A percentile compares a stretch with the other conserved stretches of the same genome.
phyloP scores from a whole-genome alignment of 1,140 invertebrate species.

The Megathymus violae region DNA sequence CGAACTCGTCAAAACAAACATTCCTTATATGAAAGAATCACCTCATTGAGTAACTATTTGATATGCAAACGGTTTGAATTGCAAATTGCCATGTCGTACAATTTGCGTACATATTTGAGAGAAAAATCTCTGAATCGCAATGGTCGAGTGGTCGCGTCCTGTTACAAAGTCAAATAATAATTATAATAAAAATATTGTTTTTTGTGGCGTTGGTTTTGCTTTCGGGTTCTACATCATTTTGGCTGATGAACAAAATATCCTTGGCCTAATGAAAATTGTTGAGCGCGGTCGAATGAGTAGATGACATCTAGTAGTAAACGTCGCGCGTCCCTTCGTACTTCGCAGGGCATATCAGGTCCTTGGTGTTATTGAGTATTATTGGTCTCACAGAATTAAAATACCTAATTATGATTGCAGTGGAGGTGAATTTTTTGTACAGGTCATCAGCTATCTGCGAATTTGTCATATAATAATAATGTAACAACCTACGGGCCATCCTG shows the following conservation, averaged over 20 bases:
- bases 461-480: background rate
- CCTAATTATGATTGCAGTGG: no score
- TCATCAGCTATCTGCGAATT: no score
- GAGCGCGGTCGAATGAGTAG: no score
- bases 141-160: background rate
- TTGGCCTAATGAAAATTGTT: no score
- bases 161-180: slow-evolving; percentile 1
- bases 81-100: slow-evolving; percentile 21
- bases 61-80: slow-evolving; percentile 22
- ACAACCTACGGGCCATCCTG: no score
- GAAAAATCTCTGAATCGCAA: slow-evolving; percentile 2
- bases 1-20: background rate
- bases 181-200: background rate
- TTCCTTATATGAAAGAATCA: background rate
- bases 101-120: slow-evolving; percentile 17
- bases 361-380: no score
- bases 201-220: background rate
- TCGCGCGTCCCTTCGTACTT: no score
- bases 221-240: slow-evolving; percentile 14
- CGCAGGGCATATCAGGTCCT: no score
- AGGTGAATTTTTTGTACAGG: no score
- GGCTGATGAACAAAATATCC: no score
- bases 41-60: background rate
- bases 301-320: no score
- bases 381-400: no score